Conservation (phyloP, 2,888 invertebrate genomes). For the Synanthedon andrenaeformis region DNA sequence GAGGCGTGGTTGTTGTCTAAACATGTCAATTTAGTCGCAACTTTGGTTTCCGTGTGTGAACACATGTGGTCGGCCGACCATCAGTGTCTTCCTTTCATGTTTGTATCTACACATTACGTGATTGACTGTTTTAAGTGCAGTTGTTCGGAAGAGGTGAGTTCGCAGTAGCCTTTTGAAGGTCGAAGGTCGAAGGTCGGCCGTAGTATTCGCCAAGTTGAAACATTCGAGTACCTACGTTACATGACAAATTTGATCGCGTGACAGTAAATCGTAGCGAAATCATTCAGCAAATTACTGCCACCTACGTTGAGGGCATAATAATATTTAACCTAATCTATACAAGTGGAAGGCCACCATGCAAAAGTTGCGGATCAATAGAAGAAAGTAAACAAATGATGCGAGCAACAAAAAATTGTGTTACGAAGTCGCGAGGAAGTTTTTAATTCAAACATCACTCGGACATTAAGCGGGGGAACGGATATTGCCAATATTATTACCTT, state of each 20-base stretch:
- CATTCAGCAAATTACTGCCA: constrained; percentile 35
- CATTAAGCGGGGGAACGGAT: too few species aligned
- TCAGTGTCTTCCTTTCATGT: constrained; percentile 51
- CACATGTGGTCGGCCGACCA: constrained; percentile 16
- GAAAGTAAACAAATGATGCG: constrained; percentile 1
- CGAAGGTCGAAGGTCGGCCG: constrained; percentile 48
- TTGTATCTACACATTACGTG: constrained; percentile 14
- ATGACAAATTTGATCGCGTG: constrained; percentile 42
- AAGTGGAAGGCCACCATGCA: constrained; percentile 9
- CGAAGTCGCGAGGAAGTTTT: neutral
- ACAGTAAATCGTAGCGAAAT: constrained; percentile 21
- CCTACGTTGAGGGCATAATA: constrained; percentile 1
- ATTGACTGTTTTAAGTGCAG: constrained; percentile 33
- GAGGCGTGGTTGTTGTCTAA: constrained; percentile 28
- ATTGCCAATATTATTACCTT: too few species aligned
- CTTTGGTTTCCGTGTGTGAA: constrained; percentile 14
- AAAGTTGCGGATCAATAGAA: constrained; percentile 2
- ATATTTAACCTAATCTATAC: constrained; percentile 8
- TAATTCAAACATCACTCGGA: too few species aligned
- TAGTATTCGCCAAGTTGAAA: constrained; percentile 16
- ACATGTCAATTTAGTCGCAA: constrained; percentile 47
- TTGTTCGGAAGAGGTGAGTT: constrained; percentile 63
- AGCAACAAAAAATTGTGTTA: constrained; percentile 2
- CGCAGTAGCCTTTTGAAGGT: constrained; percentile 34
- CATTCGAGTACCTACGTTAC: neutral